These are phyloP conservation scores for Misgurnus anguillicaudatus DNA, from an alignment of 2,113 vertebrate genomes.

Conservation along the genomic window DNA sequence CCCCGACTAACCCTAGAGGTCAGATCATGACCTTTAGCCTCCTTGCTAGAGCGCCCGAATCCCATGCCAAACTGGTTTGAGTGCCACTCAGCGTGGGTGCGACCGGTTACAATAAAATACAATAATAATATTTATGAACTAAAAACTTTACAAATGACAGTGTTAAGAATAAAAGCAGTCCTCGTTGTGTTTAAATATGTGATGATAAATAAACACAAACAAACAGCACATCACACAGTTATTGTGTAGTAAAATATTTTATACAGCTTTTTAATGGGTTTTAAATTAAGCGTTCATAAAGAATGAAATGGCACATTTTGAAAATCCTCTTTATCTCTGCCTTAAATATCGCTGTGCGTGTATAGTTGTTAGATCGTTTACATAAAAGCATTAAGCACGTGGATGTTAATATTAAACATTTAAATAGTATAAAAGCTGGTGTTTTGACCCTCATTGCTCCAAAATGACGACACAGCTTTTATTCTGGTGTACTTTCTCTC, in stretches of 20 bases:
- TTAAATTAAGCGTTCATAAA: constrained; percentile 56
- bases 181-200: background rate
- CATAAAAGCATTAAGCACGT: constrained; percentile 68
- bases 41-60: too few species aligned
- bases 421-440: constrained; percentile 57
- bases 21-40: too few species aligned
- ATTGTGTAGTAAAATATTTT: constrained; percentile 58
- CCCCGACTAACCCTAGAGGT: too few species aligned
- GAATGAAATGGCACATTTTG: background rate
- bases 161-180: background rate
- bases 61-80: too few species aligned
- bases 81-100: too few species aligned
- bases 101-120: too few species aligned
- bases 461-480: constrained; percentile 21
- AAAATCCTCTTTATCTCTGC: constrained; percentile 15
- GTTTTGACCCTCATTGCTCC: constrained; percentile 54
- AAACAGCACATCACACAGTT: constrained; percentile 30
- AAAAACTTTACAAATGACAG: background rate
- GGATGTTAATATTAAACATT: constrained; percentile 3
- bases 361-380: constrained; percentile 30
- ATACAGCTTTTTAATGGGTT: constrained; percentile 51
- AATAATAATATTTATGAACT: too few species aligned
- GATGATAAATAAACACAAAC: background rate
- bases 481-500: background rate
- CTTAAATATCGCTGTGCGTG: constrained; percentile 17